Base-by-base conservation (phyloP, 1,140 invertebrate genomes). In the Ephestia elutella region DNA sequence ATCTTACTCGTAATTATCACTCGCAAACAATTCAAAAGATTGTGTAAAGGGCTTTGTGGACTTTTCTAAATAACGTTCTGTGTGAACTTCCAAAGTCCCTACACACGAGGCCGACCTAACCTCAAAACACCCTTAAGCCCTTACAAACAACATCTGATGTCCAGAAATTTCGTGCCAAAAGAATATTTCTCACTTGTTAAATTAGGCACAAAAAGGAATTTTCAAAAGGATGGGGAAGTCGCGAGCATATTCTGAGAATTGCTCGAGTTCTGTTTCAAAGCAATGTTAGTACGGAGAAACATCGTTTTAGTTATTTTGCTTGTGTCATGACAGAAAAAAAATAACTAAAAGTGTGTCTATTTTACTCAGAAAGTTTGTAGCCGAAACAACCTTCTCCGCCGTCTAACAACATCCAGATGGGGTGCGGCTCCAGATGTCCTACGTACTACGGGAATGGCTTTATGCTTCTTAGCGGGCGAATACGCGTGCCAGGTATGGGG, bases 201-300 rank as follows among this genome's bases (percentile, higher is more conserved):
- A 15, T 44, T 44, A 44, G 38, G 7, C 5, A 25, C 5, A 25
- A 53, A 25, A 25, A 11, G 49, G 9, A 53, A 21, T 21, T 13
- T 53, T 21, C 13, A 53, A 25, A 2, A 10, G 50, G 2, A 25
- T n/a, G 13, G 10, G 21, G 20, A 25, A 11, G 11, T 25, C 15
- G n/a, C 50, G 20, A 53, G 50, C 8, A n/a, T 13, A 53, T 53
- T 53, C 50, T 8, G 13, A n/a, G 50, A 25, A 53, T 53, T 18
- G 20, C 19, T 53, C 28, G 20, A 53, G n/a, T 28, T 25, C 2
- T 3, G 5, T 15, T n/a, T 44, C 38, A 44, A 5, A 44, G 15
- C 7, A 44, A 44, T 15, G 13, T n/a, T 35, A 35, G 4, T 35
- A 3, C 2, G 21, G 9, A 32, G 3, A 7, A 32, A 32, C 7